These are phyloP conservation scores for Lasioglossum morio DNA, from an alignment of 2,888 invertebrate genomes.

Conservation along the genomic window DNA sequence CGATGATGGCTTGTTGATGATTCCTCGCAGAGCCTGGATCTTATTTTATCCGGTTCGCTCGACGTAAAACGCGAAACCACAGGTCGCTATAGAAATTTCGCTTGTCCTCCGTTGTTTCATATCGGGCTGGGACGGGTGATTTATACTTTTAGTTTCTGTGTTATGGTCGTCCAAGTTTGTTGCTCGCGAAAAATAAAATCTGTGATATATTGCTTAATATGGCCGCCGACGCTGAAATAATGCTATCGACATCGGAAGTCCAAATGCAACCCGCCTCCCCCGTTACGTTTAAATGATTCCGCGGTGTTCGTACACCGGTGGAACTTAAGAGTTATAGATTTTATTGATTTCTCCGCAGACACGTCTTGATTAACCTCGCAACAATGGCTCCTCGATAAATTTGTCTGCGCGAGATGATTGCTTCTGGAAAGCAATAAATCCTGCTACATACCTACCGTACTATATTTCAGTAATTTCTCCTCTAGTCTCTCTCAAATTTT, in stretches of 20 bases:
- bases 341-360: background rate
- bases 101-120: conserved; percentile 66
- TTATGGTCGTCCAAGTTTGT: conserved; percentile 70
- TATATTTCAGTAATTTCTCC: background rate
- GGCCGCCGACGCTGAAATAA: conserved; percentile 43
- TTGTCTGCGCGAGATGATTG: background rate
- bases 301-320: conserved; percentile 11
- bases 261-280: conserved; percentile 13
- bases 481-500: background rate
- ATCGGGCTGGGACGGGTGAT: conserved; percentile 62
- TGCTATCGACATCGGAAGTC: conserved; percentile 42
- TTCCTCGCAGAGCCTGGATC: background rate
- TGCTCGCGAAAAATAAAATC: conserved; percentile 66
- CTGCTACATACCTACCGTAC: background rate
- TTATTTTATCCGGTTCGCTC: conserved; percentile 53
- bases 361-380: conserved; percentile 7
- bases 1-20: background rate
- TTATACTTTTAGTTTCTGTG: conserved; percentile 72
- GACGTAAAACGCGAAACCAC: conserved; percentile 59
- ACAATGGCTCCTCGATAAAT: background rate
- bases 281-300: conserved; percentile 43
- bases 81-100: conserved; percentile 60
- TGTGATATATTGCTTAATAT: conserved; percentile 70
- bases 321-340: background rate
- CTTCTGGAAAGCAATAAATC: background rate